Base-by-base conservation (phyloP, 1,140 invertebrate genomes). In the Drosophila orosa region DNA sequence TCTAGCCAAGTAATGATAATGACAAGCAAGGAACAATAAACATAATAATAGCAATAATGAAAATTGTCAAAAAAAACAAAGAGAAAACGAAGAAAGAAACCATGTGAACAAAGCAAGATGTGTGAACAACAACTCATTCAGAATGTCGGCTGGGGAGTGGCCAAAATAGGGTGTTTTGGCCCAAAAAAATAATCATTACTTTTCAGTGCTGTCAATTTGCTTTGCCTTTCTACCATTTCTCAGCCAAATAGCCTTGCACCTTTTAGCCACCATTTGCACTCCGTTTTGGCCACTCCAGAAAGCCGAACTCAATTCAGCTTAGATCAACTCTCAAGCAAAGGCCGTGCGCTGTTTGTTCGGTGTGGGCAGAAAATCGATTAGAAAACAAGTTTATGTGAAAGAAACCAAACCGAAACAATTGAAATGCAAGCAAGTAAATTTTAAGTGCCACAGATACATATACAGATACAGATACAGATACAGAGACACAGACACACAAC, bases 321-420 rank as follows among this genome's bases (percentile, higher is more conserved):
- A 60, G 57, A 60, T 65, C 27, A 74, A 37, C 35, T 66, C 62
- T 67, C 50, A 86, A 65, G 69, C 79, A 87, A 85, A 82, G 82
- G 83, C 82, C 83, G 37, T 85, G 83, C 82, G 78, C 82, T 87
- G 83, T 86, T 87, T 86, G 83, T 86, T 86, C 83, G 78, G 83
- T 87, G 83, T 83, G 79, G 80, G 83, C 83, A 86, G 74, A 86
- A 81, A 71, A 74, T 62, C 47, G 22, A 54, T 54, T 54, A 54
- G 50, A 68, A 63, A 56, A 48, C 65, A 71, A 57, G 25, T 54
- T 48, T 55, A 75, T 58, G 72, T 58, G 50, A 66, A 75, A 57
- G 54, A 57, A 65, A 57, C 37, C 71, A 75, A 74, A 67, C 27
- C 52, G 52, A 71, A 76, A 61, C 56, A 76, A 77, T 68, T 58